Conservation (phyloP, 2,113 vertebrate species). For the Xenopus tropicalis region DNA sequence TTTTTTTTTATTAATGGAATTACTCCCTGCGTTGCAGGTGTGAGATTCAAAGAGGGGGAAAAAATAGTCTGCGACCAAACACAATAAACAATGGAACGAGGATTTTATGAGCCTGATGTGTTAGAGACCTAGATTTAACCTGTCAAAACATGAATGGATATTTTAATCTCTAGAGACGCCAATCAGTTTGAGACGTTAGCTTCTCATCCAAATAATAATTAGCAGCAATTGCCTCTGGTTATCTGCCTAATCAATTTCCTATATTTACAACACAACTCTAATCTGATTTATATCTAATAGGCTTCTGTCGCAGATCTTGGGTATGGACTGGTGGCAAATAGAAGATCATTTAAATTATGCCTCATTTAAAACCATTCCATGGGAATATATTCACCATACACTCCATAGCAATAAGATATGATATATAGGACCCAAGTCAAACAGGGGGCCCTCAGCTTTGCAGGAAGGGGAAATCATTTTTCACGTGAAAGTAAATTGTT, state of each 20-base stretch:
- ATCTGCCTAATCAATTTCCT: neutral
- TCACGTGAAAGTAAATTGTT: too few relatives aligned
- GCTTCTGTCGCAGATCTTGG: neutral
- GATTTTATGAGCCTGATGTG: constrained; percentile 66
- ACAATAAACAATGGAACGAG: constrained; percentile 75
- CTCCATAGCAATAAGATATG: neutral
- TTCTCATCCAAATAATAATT: constrained; percentile 48
- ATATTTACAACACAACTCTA: constrained; percentile 30
- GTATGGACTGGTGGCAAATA: neutral
- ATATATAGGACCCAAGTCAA: constrained; percentile 44
- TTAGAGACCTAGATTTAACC: constrained; percentile 64
- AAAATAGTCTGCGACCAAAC: constrained; percentile 63
- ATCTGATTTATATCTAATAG: constrained; percentile 46
- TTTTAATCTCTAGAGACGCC: constrained; percentile 49
- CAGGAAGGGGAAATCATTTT: too few relatives aligned
- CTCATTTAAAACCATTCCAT: neutral
- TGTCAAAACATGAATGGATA: constrained; percentile 69
- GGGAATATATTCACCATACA: neutral
- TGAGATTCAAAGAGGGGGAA: constrained; percentile 54
- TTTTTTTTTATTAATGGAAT: constrained; percentile 91
- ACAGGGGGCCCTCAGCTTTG: too few relatives aligned
- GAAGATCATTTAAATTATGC: neutral
- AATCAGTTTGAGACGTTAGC: constrained; percentile 50
- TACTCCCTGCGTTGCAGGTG: constrained; percentile 90
- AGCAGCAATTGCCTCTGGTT: constrained; percentile 42